Evolutionary conservation across 2,888 invertebrate species (phyloP), one percentile per base, ranked within the genome.

Genomic region (Heteromurus nitidus): DNA sequence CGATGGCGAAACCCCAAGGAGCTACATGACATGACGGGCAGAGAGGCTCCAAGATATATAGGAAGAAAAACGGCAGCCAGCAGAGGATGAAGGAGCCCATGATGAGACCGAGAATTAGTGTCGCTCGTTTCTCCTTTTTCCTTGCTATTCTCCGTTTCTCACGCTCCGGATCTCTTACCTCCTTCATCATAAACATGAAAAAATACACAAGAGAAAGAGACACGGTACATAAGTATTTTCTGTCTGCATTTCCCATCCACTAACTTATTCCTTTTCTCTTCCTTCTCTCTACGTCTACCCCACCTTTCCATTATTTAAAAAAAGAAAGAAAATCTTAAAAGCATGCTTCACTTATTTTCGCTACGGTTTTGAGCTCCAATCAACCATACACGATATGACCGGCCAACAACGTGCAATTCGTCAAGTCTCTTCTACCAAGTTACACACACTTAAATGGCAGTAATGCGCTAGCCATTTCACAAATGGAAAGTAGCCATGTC

Each of bases 41-140:
- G 77, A 95, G 92, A 9, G 96, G 95, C 88, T 94, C 94, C 74
- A 96, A 90, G 88, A 97, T 96, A 89, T 97, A 97, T 85, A 97
- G 92, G 89, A 96, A 94, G 92, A 99, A 99, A 90, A 99, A 99
- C 0, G 99, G 99, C 88, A 99, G 91, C 99, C 99, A 86, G 89
- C 98, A 98, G 80, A 97, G 94, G 88, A 99, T 98, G 89, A 99
- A 99, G 87, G 98, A 97, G 84, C 97, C 98, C 96, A 99, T 97
- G 87, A 99, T 98, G 82, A 99, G 92, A 47, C 99, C 99, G 85
- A 99, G 91, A 86, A 99, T 98, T 26, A 99, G 91, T 0, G 98
- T 99, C 1, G 99, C 99, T 60, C 99, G 92, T 88, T 99, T 95
- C 90, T 99, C 99, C 89, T 97, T 96, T 88, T 98, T 97, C 85